phyloP scores from a whole-genome alignment of 92 coral and sea anemone genomes.

The Palythoa caribaeorum region DNA sequence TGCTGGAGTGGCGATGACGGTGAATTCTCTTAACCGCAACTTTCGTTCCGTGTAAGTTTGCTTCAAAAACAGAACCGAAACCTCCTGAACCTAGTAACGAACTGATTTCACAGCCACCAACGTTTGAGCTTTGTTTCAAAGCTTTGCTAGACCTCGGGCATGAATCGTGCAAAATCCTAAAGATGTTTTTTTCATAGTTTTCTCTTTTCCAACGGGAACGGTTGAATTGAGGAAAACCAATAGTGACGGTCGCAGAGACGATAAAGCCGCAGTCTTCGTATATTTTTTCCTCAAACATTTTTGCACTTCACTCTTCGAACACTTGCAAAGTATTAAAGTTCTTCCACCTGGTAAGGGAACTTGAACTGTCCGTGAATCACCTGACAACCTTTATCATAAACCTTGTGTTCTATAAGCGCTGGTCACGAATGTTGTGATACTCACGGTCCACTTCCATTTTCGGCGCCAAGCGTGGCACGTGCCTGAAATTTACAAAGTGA shows the following conservation, averaged over 20 bases:
- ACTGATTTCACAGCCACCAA: slow-evolving; percentile 51
- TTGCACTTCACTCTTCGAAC: neutral
- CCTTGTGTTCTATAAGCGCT: neutral
- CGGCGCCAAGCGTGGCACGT: slow-evolving; percentile 16
- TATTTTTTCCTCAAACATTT: slow-evolving; percentile 36
- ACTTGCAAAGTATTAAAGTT: neutral
- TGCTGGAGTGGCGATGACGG: slow-evolving; percentile 68
- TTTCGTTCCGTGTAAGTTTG: slow-evolving; percentile 67
- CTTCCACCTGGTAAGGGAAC: slow-evolving; percentile 17
- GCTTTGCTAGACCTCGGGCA: neutral
- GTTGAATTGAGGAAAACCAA: slow-evolving; percentile 44
- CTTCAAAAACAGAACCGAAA: slow-evolving; percentile 90
- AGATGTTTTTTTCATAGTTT: neutral
- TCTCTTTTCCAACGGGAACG: slow-evolving; percentile 56
- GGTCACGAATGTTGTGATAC: neutral
- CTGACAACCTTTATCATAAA: slow-evolving; percentile 1
- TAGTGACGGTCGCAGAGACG: slow-evolving; percentile 20
- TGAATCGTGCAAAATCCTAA: slow-evolving; percentile 26
- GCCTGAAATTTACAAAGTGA: neutral
- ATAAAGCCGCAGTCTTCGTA: slow-evolving; percentile 46
- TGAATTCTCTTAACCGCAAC: slow-evolving; percentile 90
- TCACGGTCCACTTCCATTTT: neutral
- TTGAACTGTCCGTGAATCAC: neutral
- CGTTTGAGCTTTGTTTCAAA: neutral
- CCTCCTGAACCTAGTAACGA: slow-evolving; percentile 88